Conservation (phyloP, 2,888 invertebrate species). For the Folsomia manolachei region DNA sequence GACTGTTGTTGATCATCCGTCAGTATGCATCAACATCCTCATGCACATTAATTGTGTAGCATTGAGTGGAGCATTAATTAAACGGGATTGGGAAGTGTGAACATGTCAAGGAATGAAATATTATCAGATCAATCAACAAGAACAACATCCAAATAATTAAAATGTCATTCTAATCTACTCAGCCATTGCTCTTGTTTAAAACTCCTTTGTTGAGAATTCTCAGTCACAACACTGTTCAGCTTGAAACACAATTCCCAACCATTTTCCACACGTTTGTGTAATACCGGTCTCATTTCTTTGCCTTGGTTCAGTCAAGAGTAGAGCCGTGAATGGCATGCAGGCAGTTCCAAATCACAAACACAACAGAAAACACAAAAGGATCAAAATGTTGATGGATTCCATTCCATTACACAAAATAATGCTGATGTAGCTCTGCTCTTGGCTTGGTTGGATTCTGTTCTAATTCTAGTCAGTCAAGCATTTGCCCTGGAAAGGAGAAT, state of each 20-base stretch:
- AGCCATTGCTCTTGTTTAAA: not conserved
- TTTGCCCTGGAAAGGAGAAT: too few relatives aligned
- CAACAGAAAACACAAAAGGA: not conserved
- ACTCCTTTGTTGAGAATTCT: not conserved
- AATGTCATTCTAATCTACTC: conserved; percentile 24
- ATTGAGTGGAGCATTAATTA: conserved; percentile 12
- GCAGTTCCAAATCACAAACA: not conserved
- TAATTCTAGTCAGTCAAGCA: too few relatives aligned
- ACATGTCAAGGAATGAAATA: conserved; percentile 24
- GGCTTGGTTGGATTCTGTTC: not conserved
- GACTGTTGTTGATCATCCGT: too few relatives aligned
- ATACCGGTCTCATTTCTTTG: not conserved
- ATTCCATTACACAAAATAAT: conserved; percentile 7
- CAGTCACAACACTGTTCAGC: not conserved
- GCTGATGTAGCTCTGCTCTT: not conserved
- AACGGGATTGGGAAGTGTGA: conserved; percentile 20
- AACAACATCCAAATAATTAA: conserved; percentile 25
- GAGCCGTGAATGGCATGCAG: not conserved
- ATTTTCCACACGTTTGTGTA: not conserved
- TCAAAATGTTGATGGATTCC: not conserved
- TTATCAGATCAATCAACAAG: conserved; percentile 25
- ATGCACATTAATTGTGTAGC: not conserved
- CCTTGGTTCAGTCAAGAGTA: too few relatives aligned
- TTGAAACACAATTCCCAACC: not conserved
- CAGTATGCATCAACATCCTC: not conserved